Evolutionary conservation across 2,888 invertebrate genomes (phyloP).

Genomic region (Meteorus cinctellus): DNA sequence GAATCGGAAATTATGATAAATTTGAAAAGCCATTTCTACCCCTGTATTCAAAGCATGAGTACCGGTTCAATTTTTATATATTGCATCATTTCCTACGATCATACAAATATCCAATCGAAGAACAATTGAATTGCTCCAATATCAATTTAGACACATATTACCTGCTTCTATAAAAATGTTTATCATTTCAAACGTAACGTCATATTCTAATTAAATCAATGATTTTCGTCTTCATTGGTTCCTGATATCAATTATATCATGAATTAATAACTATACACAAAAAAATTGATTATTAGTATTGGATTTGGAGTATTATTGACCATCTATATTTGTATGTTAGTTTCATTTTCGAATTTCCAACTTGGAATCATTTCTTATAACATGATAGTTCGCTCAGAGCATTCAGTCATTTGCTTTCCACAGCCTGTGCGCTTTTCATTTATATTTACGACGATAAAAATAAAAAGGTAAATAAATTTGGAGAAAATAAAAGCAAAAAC

Average conservation of each 20-base stretch:
- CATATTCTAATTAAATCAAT: not conserved
- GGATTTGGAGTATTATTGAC: not conserved
- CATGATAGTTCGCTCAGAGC: constrained; percentile 6
- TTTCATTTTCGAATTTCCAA: not conserved
- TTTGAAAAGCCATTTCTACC: not conserved
- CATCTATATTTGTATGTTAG: not conserved
- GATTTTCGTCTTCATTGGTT: not conserved
- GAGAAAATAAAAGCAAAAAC: not conserved
- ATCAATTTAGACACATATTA: not conserved
- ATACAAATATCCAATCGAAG: not conserved
- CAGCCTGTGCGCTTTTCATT: constrained; percentile 34
- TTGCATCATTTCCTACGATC: not conserved
- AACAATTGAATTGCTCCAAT: not conserved
- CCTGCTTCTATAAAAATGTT: constrained; percentile 1
- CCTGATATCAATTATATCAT: not conserved
- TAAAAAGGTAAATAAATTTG: not conserved
- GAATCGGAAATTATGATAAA: not conserved
- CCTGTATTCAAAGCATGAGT: not conserved
- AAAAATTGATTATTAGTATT: not conserved
- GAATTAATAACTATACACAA: not conserved
- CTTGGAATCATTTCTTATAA: not conserved
- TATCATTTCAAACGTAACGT: not conserved
- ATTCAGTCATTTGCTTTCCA: constrained; percentile 28
- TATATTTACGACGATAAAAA: not conserved
- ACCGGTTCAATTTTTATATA: not conserved